Evolutionary conservation across 1,140 invertebrate species (phyloP).

Genomic region (Dolichoris vasculosae): DNA sequence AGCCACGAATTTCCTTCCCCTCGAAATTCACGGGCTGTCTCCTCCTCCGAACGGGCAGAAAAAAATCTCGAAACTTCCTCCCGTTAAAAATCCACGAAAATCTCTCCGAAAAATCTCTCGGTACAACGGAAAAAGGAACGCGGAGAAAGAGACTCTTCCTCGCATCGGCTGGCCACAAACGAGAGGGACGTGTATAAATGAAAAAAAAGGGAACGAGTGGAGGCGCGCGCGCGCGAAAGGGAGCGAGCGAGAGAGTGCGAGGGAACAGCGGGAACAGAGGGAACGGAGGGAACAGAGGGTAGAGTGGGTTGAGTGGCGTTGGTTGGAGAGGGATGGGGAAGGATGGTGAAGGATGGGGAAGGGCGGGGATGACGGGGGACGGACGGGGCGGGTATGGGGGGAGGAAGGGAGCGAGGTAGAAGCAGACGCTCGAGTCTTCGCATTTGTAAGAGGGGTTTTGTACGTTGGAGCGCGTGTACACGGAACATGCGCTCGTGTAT

Average conservation of each 20-base stretch:
- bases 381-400: background rate
- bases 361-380: no score
- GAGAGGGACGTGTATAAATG: background rate
- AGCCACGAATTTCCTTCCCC: slow-evolving; percentile 12
- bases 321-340: no score
- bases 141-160: background rate
- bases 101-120: slow-evolving; percentile 14
- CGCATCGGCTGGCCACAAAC: slow-evolving; percentile 11
- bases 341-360: no score
- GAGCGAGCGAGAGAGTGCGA: background rate
- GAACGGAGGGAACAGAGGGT: background rate
- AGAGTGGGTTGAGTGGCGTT: no score
- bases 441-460: slow-evolving; percentile 41
- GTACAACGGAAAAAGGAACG: background rate
- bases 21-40: slow-evolving; percentile 7
- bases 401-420: slow-evolving; percentile 1
- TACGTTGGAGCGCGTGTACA: slow-evolving; percentile 8
- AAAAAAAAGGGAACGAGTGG: background rate
- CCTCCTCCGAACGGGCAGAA: background rate
- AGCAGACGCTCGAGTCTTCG: slow-evolving; percentile 42
- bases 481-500: slow-evolving; percentile 15
- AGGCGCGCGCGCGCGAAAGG: background rate
- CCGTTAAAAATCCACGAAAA: slow-evolving; percentile 25
- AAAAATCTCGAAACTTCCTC: slow-evolving; percentile 24
- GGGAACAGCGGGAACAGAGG: no score